phyloP scores from a whole-genome alignment of 1,140 invertebrate species.

The Stenopsyche tienmushanensis region DNA sequence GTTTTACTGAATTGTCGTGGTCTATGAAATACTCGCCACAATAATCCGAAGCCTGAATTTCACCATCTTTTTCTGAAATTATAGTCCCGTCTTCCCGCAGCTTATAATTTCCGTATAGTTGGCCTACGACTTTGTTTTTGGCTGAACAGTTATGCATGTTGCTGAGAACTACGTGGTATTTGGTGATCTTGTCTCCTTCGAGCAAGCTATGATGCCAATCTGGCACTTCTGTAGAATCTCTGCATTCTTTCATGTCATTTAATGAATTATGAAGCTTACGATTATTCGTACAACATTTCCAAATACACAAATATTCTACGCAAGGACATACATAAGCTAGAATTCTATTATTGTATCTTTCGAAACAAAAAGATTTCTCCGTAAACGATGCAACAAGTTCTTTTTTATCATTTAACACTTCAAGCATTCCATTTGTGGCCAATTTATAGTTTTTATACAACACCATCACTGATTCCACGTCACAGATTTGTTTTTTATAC shows the following conservation, averaged over 20 bases:
- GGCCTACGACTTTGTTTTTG: background rate
- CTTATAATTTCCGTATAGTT: background rate
- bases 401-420: background rate
- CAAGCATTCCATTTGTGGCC: background rate
- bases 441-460: background rate
- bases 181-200: background rate
- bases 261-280: background rate
- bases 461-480: background rate
- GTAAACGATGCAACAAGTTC: background rate
- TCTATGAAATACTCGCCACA: constrained; percentile 1
- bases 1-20: background rate
- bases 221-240: background rate
- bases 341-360: background rate
- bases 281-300: constrained; percentile 6
- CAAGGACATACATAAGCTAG: constrained; percentile 13
- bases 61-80: background rate
- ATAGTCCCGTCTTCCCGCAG: background rate
- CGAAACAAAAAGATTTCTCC: background rate
- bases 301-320: constrained; percentile 1
- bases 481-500: background rate
- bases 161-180: constrained; percentile 5
- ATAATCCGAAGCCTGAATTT: background rate
- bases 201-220: constrained; percentile 9
- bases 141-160: background rate
- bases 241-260: background rate